A percentile compares a stretch with the other conserved stretches of the same genome.
Evolutionary conservation across 2,113 vertebrate genomes (phyloP).

Genomic region (Mustelus asterias): DNA sequence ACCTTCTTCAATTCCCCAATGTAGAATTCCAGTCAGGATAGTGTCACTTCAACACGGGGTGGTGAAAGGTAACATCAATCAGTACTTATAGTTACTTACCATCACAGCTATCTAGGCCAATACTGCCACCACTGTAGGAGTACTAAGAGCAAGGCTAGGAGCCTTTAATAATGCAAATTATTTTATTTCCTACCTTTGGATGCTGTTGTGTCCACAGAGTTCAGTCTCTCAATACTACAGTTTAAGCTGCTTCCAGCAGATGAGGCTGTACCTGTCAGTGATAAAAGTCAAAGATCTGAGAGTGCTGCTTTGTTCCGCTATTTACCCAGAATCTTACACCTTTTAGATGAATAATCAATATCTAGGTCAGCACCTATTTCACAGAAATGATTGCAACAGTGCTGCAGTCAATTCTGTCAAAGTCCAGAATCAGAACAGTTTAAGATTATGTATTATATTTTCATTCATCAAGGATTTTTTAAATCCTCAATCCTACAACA

Average conservation of each 20-base stretch:
- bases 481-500: background rate
- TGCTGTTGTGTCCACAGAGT: background rate
- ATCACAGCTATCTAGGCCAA: background rate
- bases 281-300: background rate
- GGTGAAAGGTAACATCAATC: background rate
- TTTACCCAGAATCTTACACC: background rate
- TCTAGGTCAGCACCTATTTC: background rate
- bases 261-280: background rate
- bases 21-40: background rate
- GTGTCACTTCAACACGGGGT: background rate
- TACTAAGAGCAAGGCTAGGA: background rate
- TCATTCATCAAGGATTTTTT: background rate
- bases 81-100: background rate
- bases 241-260: background rate
- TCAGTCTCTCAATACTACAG: constrained; percentile 25
- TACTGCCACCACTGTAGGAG: background rate
- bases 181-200: background rate
- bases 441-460: background rate
- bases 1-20: background rate
- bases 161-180: background rate
- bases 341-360: background rate
- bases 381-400: background rate
- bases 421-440: background rate
- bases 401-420: background rate
- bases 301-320: background rate